Base-by-base conservation (phyloP, 1,140 invertebrate species). In the Drosophila melanica region DNA sequence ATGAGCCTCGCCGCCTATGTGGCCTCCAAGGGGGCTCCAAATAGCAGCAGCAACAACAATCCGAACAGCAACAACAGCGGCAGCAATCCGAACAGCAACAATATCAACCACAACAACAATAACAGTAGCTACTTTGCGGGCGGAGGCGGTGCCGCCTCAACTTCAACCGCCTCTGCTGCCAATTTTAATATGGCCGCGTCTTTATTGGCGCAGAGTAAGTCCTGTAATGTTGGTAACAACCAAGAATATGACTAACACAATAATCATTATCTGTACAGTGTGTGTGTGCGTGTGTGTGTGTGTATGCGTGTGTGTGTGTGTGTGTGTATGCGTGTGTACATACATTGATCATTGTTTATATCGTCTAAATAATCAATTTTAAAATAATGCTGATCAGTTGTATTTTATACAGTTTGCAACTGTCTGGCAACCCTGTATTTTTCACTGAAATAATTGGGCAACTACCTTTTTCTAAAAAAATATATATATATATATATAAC, bases 141-240 rank as follows among this genome's bases (percentile, higher is more conserved):
- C 27, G 50, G 58, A 37, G 77, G 75, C 20, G 44, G 48, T 7
- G 48, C 65, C 59, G 60, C 42, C 51, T 77, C 68, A 68, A 69
- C 75, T 12, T 77, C 81, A 27, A 76, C 77, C 48, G 76, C 76
- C 65, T 79, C 82, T 70, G 69, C 84, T 64, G 68, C 90, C 50
- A 91, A 82, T 79, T 89, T 91, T 48, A 91, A 90, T 90, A 92
- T 92, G 90, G 90, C 95, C 85, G 95, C 95, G 78, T 95, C 95
- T 82, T 94, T 96, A 92, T 93, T 96, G 90, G 95, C 96, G 91
- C 95, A 96, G 93, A 95, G 95, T 96, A 94, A 95, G 95, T 95
- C 81, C 68, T 81, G 73, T 92, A 92, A 91, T 91, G 90, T 92
- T 91, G 89, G 91, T 92, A 92, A 90, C 87, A 92, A 90, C 76